Evolutionary conservation across 2,797 vertebrate genomes (phyloP).

Genomic region (Helostoma temminkii): DNA sequence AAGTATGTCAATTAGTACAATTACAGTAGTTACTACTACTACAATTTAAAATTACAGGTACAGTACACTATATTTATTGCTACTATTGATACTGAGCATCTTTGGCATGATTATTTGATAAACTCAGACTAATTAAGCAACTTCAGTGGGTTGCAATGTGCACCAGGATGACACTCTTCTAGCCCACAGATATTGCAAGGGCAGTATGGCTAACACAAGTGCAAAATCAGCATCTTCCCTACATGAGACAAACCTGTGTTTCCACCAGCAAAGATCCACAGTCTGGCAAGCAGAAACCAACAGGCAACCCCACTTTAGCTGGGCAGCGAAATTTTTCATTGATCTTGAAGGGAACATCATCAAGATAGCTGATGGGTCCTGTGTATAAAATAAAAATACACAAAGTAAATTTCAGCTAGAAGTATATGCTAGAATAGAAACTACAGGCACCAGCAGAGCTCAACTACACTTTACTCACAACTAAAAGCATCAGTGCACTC

Average conservation of each 20-base stretch:
- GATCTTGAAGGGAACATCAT: constrained; percentile 98
- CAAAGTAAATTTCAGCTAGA: background rate
- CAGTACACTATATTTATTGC: no score
- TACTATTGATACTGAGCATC: no score
- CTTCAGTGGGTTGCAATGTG: no score
- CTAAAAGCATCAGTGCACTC: constrained; percentile 3
- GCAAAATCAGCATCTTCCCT: background rate
- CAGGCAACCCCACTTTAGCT: constrained; percentile 94
- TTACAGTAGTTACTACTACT: no score
- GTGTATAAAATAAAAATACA: background rate
- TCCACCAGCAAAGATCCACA: constrained; percentile 86
- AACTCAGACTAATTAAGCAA: no score
- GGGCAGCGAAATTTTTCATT: constrained; percentile 96
- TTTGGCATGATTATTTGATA: no score
- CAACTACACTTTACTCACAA: background rate
- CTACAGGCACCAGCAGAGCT: background rate
- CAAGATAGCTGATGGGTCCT: constrained; percentile 97
- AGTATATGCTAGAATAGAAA: constrained; percentile 1
- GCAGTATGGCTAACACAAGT: no score
- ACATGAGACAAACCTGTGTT: constrained; percentile 85
- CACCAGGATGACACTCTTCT: no score
- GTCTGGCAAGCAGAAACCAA: constrained; percentile 93
- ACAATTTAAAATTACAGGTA: no score
- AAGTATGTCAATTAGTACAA: no score
- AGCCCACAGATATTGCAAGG: no score